Conservation (phyloP, 2,113 vertebrate genomes). For the Centropus unirufus region DNA sequence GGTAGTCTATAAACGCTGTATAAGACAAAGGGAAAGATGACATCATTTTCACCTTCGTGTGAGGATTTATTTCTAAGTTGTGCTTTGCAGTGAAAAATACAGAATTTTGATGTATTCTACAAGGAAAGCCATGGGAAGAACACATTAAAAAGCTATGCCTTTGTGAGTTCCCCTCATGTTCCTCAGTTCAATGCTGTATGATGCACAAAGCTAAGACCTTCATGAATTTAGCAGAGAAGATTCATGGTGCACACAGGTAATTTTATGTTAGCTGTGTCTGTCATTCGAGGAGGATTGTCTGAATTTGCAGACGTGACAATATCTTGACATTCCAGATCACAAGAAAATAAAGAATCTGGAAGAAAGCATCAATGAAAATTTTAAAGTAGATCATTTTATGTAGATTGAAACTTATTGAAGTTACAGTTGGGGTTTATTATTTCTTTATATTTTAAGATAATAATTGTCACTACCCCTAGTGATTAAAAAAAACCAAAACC, state of each 20-base stretch:
- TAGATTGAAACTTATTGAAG: background rate
- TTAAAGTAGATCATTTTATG: background rate
- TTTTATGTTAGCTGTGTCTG: background rate
- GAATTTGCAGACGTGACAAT: background rate
- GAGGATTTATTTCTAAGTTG: background rate
- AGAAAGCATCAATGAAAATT: background rate
- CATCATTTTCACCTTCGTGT: background rate
- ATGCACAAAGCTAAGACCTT: background rate
- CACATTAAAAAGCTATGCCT: background rate
- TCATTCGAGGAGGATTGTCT: background rate
- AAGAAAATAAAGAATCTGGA: background rate
- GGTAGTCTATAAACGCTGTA: background rate
- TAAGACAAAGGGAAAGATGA: background rate
- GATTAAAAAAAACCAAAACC: background rate
- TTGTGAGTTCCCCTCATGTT: background rate
- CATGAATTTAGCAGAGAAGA: background rate
- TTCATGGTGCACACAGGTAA: background rate
- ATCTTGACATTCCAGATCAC: background rate
- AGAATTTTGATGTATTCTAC: background rate
- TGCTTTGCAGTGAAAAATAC: background rate
- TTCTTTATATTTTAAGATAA: background rate
- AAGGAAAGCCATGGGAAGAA: background rate
- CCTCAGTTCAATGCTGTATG: background rate
- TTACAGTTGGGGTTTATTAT: background rate
- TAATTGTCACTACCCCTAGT: background rate